Evolutionary conservation across 2,113 vertebrate genomes (phyloP), one percentile per base, ranked within the genome.

Genomic region (Orientallactaga bullata): DNA sequence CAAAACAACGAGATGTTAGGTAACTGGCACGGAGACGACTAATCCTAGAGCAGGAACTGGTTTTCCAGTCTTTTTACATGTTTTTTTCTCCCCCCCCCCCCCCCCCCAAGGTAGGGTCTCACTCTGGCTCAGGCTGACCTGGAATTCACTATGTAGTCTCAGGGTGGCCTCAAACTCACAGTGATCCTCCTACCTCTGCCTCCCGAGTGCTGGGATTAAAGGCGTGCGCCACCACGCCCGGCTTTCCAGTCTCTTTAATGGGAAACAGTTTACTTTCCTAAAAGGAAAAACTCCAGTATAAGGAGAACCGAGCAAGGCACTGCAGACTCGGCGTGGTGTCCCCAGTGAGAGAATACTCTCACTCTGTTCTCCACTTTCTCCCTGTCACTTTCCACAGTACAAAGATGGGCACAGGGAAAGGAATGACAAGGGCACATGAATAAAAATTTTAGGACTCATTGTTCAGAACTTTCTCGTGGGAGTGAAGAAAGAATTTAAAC

Each of bases 401-500:
- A 11, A 4, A 0, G 39, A n/a, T 24, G 21, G 23, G 13, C 23
- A 32, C n/a, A 51, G 61, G 15, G 71, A 66, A n/a, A 80, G 35
- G 42, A 35, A 30, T 11, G 26, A 60, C 28, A 1, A 63, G 63
- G 32, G 2, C 66, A 32, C 66, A 77, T 9, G 1, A 72, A 60
- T 2, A 60, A 69, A 26, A 80, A 84, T 73, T 88, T 78, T 61
- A 73, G 10, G 2, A 30, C 17, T 23, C 7, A 47, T 26, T 58
- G 71, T 91, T 51, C 73, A 94, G 16, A 88, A 80, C 86, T 63
- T 95, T 95, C 88, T 65, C 26, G 79, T 93, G 85, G 93, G 94
- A 42, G 71, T 88, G 7, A 20, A 87, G 74, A 89, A 5, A 91
- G 89, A 94, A 90, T 96, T 90, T 93, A 92, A 88, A 93, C 82